Base-by-base conservation (phyloP, 2,797 vertebrate species). In the Parauchenoglanis ngamensis region DNA sequence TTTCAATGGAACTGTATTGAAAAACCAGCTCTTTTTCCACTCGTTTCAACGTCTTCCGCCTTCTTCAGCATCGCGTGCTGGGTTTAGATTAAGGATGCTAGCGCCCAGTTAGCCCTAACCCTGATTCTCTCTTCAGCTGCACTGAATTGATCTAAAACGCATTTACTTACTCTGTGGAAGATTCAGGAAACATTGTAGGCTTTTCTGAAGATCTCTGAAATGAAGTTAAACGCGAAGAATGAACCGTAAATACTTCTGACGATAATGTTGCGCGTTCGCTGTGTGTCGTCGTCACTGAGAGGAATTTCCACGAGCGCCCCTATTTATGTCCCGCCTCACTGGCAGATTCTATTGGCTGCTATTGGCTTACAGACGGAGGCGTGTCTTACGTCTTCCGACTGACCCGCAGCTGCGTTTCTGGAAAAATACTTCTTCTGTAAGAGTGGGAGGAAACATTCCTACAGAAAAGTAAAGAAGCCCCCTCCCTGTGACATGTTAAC, bases 21-120 rank as follows among this genome's bases (percentile, higher is more conserved):
- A 28, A 5, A 65, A 65, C 4, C 3, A 28, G 2, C 7, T 35
- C 6, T 12, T 4, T 4, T 1, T 5, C 17, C 25, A 31, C 19
- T 49, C 13, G 25, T 78, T 78, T 35, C 44, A 65, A 56, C 49
- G 56, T 79, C 75, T 86, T 86, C 75, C 85, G 85, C 70, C 7
- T 75, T 52, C 49, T 56, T 5, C 25, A 31, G 52, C 25, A 31
- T 65, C 73, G 46, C n/a, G 44, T 77, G 40, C 59, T 72, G 28
- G 73, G 61, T 46, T 67, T 13, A n/a, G 19, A 25, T 40, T 44
- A 23, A 25, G 40, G 84, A 79, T 79, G 84, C 73, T 23, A 52
- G 21, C 59, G 28, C 28, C 68, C 35, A 12, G 31, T 52, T 85
- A 85, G n/a, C 46, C 10, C 63, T 8, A 35, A 15, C 0, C 11